Evolutionary conservation across 1,140 invertebrate species (phyloP).

Genomic region (Platyscapa corneri): DNA sequence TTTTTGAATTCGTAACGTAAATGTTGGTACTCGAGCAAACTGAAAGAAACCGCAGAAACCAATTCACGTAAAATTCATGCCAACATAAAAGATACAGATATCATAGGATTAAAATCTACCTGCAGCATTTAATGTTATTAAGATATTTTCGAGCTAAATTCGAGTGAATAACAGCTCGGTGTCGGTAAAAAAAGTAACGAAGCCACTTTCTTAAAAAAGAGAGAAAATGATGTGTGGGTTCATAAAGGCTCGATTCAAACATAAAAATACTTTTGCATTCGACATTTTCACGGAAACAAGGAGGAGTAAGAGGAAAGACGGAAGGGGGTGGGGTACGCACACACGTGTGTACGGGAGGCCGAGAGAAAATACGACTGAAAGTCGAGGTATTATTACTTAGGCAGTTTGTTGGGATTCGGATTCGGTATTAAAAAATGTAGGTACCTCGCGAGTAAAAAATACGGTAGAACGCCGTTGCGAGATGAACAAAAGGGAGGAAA

Average conservation of each 20-base stretch:
- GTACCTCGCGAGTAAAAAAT: not conserved
- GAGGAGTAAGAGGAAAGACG: not conserved
- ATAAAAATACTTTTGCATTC: not conserved
- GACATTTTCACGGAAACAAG: conserved; percentile 8
- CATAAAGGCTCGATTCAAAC: not conserved
- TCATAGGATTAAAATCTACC: conserved; percentile 14
- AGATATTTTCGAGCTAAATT: conserved; percentile 8
- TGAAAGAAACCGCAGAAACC: not conserved
- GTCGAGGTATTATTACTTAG: conserved; percentile 1
- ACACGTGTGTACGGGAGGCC: no score
- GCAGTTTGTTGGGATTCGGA: conserved; percentile 1
- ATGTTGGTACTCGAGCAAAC: not conserved
- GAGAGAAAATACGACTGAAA: not conserved
- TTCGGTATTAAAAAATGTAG: conserved; percentile 7
- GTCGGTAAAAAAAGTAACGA: not conserved
- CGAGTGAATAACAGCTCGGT: not conserved
- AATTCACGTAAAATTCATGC: not conserved
- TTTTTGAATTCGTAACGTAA: not conserved
- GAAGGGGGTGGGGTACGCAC: not conserved
- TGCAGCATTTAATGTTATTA: conserved; percentile 1
- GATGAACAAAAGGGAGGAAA: conserved; percentile 7
- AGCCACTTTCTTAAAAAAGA: not conserved
- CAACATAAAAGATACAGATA: conserved; percentile 8
- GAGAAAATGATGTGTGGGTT: not conserved
- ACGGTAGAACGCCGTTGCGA: not conserved